These are phyloP conservation scores for Sinhomidia bicolor DNA, from an alignment of 2,888 invertebrate species.

Conservation along the genomic window DNA sequence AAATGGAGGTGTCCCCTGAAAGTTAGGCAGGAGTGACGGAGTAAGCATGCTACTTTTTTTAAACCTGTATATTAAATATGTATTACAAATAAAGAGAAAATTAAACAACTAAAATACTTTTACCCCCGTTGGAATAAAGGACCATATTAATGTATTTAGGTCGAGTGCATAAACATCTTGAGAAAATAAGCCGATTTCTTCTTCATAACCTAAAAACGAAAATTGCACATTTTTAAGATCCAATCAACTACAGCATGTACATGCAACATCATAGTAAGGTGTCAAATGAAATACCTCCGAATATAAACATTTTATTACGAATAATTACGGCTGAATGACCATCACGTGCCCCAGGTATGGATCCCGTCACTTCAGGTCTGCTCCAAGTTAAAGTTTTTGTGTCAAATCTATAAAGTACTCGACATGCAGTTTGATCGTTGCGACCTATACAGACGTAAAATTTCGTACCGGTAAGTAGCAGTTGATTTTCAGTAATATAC, in stretches of 20 bases:
- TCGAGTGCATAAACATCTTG: conserved; percentile 90
- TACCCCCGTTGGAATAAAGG: conserved; percentile 81
- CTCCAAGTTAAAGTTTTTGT: conserved; percentile 85
- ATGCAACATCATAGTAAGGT: too few relatives aligned
- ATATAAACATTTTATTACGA: conserved; percentile 77
- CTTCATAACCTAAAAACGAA: conserved; percentile 95
- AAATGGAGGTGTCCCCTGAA: conserved; percentile 86
- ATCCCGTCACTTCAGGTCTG: conserved; percentile 86
- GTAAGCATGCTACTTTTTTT: too few relatives aligned
- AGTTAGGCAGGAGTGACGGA: conserved; percentile 58
- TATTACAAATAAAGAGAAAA: conserved; percentile 1
- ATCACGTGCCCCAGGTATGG: conserved; percentile 91
- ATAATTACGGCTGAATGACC: conserved; percentile 94
- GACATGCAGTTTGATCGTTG: conserved; percentile 92
- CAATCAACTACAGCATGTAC: too few relatives aligned
- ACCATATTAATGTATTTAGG: conserved; percentile 89
- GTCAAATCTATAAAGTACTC: conserved; percentile 89
- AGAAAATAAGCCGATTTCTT: conserved; percentile 90
- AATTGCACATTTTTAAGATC: conserved; percentile 81
- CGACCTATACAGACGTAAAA: conserved; percentile 82
- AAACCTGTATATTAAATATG: neutral
- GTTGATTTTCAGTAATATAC: neutral
- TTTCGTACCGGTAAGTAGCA: too few relatives aligned
- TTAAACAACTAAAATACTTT: too few relatives aligned
- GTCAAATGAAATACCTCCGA: conserved; percentile 60